Conservation (phyloP, 2,888 invertebrate species). For the Andricus curvator region DNA sequence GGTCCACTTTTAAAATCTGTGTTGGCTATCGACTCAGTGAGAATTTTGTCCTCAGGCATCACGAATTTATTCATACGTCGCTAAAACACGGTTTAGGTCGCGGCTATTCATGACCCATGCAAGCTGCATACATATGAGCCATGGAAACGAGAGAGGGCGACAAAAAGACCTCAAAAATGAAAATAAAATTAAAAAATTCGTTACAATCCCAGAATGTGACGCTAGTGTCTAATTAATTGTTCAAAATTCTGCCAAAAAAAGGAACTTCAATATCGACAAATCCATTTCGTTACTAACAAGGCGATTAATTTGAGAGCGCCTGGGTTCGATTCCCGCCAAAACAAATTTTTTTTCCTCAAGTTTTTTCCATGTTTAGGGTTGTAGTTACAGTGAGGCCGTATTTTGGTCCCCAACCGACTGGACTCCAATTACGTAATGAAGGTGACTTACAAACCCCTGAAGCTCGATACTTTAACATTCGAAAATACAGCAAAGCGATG, state of each 20-base stretch:
- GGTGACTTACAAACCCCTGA: too few relatives aligned
- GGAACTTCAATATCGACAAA: too few relatives aligned
- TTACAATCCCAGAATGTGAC: neutral
- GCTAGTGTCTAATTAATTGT: neutral
- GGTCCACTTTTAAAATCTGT: neutral
- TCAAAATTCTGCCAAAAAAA: too few relatives aligned
- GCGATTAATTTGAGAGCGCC: too few relatives aligned
- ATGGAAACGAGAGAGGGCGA: neutral
- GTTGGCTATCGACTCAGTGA: neutral
- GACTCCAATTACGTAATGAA: too few relatives aligned
- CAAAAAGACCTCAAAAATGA: neutral
- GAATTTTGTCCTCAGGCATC: neutral
- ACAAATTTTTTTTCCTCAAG: too few relatives aligned
- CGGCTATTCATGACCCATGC: neutral
- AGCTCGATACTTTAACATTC: too few relatives aligned
- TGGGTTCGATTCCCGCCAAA: too few relatives aligned
- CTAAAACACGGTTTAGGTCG: constrained; percentile 2
- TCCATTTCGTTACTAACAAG: too few relatives aligned
- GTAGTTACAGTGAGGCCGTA: neutral
- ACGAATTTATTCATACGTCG: neutral
- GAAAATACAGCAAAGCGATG: too few relatives aligned
- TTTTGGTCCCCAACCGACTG: too few relatives aligned
- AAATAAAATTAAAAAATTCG: neutral
- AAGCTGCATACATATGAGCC: neutral
- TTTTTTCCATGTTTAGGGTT: neutral